A percentile compares a stretch with the other conserved stretches of the same genome.
Conservation (phyloP, 2,888 invertebrate genomes). For the Formica aserva region DNA sequence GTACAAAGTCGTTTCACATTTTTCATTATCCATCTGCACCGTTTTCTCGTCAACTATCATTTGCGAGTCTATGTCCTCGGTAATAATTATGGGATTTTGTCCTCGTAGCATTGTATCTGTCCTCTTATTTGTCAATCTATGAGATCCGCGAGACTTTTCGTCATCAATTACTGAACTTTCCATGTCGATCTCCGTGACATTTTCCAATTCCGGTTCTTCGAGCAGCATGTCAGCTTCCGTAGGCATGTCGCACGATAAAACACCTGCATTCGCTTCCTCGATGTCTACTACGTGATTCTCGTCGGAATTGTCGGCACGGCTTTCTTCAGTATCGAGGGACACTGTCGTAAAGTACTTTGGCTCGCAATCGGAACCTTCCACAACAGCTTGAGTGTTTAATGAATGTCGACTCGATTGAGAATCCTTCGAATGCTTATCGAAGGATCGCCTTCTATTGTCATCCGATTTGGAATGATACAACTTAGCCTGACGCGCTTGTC, state of each 20-base stretch:
- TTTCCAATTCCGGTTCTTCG: slow-evolving; percentile 83
- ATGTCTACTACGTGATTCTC: slow-evolving; percentile 78
- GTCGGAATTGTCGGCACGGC: slow-evolving; percentile 78
- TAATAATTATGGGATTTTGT: slow-evolving; percentile 16
- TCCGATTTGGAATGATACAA: slow-evolving; percentile 84
- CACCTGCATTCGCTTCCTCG: slow-evolving; percentile 71
- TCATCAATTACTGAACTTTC: slow-evolving; percentile 66
- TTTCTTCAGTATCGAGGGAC: slow-evolving; percentile 80
- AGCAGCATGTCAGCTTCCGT: slow-evolving; percentile 80
- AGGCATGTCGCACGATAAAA: slow-evolving; percentile 75
- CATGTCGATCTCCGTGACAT: slow-evolving; percentile 76
- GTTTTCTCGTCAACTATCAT: slow-evolving; percentile 6
- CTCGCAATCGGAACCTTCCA: slow-evolving; percentile 77
- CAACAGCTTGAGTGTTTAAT: slow-evolving; percentile 77
- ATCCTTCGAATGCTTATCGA: slow-evolving; percentile 81
- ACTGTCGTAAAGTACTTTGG: slow-evolving; percentile 81
- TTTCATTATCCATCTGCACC: slow-evolving; percentile 27
- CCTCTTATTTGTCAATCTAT: not conserved
- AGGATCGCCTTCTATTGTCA: slow-evolving; percentile 82
- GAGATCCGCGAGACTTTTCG: slow-evolving; percentile 34
- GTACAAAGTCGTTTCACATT: slow-evolving; percentile 54
- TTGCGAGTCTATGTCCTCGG: slow-evolving; percentile 8
- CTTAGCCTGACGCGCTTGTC: slow-evolving; percentile 78
- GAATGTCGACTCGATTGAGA: slow-evolving; percentile 79
- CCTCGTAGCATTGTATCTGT: not conserved